Conservation (phyloP, 2,888 invertebrate species). For the Prenolepis imparis region DNA sequence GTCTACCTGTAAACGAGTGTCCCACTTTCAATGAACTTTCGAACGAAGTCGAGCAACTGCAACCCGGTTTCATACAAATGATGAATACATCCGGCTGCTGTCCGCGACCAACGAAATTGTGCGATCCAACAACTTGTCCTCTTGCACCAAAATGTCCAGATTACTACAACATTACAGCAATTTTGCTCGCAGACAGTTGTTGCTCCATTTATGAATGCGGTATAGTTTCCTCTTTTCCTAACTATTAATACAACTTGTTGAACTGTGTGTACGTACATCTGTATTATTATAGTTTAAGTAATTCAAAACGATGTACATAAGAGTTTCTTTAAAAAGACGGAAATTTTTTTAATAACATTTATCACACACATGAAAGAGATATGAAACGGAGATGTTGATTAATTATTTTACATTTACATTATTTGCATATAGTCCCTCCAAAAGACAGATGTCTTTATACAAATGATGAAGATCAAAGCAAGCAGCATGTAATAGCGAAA, state of each 20-base stretch:
- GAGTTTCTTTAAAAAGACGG: neutral
- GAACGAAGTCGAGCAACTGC: slow-evolving; percentile 86
- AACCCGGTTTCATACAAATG: slow-evolving; percentile 89
- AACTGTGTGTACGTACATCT: neutral
- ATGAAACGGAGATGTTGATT: neutral
- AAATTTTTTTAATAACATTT: slow-evolving; percentile 1
- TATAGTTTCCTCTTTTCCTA: slow-evolving; percentile 80
- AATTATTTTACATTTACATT: slow-evolving; percentile 57
- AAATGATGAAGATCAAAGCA: slow-evolving; percentile 82
- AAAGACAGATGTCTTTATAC: slow-evolving; percentile 90
- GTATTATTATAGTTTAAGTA: neutral
- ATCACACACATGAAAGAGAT: neutral
- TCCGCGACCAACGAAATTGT: slow-evolving; percentile 88
- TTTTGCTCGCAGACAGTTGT: slow-evolving; percentile 87
- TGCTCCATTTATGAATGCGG: slow-evolving; percentile 91
- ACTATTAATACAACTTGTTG: neutral
- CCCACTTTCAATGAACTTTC: slow-evolving; percentile 81
- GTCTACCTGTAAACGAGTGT: slow-evolving; percentile 91
- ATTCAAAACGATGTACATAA: slow-evolving; percentile 6
- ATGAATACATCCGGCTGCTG: slow-evolving; percentile 91
- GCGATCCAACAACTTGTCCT: slow-evolving; percentile 90
- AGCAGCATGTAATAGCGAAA: slow-evolving; percentile 60
- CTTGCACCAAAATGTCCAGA: slow-evolving; percentile 88
- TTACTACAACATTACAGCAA: slow-evolving; percentile 87
- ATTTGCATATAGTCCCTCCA: slow-evolving; percentile 89